phyloP scores from a whole-genome alignment of 2,797 vertebrate species.

The Myiothlypis chrysogaster region DNA sequence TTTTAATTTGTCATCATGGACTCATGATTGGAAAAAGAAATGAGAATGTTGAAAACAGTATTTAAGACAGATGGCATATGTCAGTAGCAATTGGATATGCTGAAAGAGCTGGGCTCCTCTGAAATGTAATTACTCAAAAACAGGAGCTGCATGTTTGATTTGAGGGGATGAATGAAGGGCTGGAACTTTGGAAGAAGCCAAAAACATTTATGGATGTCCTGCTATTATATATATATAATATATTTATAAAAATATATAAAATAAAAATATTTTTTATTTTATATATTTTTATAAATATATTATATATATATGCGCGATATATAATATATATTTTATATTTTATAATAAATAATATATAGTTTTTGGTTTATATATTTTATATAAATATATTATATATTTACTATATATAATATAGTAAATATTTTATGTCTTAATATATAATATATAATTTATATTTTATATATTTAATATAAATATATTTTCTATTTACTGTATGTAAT shows the following conservation, averaged over 20 bases:
- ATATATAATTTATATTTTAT: too few species aligned
- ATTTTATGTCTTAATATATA: too few species aligned
- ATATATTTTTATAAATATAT: not conserved
- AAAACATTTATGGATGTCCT: not conserved
- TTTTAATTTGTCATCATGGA: conserved; percentile 68
- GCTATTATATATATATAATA: too few species aligned
- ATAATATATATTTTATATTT: too few species aligned
- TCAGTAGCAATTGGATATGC: conserved; percentile 57
- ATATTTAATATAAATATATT: too few species aligned
- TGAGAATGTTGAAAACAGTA: conserved; percentile 67
- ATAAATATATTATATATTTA: not conserved
- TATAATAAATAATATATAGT: not conserved
- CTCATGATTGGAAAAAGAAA: conserved; percentile 55
- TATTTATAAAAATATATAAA: too few species aligned
- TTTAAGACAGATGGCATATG: conserved; percentile 65
- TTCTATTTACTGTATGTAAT: not conserved
- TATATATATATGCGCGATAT: not conserved
- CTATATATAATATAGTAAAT: not conserved
- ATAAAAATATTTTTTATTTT: too few species aligned
- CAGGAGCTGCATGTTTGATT: conserved; percentile 43
- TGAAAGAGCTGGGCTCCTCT: conserved; percentile 57
- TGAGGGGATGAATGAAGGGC: conserved; percentile 22
- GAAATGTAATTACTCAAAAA: conserved; percentile 67
- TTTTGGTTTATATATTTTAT: not conserved
- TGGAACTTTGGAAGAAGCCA: not conserved